These are phyloP conservation scores for Ochlodes sylvanus DNA, from an alignment of 2,888 invertebrate genomes.

Conservation along the genomic window DNA sequence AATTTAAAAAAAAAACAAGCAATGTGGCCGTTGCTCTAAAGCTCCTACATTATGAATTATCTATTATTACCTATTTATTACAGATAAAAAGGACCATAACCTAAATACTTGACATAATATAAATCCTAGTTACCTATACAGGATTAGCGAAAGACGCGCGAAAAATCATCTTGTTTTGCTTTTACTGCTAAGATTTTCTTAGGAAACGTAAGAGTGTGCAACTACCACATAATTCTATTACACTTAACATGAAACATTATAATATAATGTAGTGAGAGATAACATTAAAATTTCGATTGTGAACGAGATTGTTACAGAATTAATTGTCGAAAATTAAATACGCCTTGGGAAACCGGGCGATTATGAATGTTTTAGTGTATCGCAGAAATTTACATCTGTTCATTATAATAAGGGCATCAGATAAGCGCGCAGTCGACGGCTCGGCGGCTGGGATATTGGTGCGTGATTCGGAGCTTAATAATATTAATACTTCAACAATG, in stretches of 20 bases:
- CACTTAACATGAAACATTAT: background rate
- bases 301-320: conserved; percentile 14
- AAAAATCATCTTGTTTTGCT: no score
- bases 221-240: background rate
- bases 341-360: conserved; percentile 43
- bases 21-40: no score
- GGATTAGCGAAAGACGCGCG: no score
- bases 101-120: no score
- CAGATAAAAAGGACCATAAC: no score
- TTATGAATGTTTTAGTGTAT: conserved; percentile 41
- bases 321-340: conserved; percentile 41
- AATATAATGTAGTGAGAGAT: background rate
- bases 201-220: background rate
- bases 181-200: no score
- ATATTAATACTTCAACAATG: no score
- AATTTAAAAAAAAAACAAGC: no score
- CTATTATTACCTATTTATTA: no score
- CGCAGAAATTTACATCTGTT: conserved; percentile 44
- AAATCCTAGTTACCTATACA: no score
- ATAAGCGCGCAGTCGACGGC: conserved; percentile 41
- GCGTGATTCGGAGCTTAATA: conserved; percentile 14
- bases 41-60: no score
- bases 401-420: conserved; percentile 42
- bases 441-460: no score
- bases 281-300: background rate